phyloP scores from a whole-genome alignment of 1,140 invertebrate genomes.

The Drosophila erecta region DNA sequence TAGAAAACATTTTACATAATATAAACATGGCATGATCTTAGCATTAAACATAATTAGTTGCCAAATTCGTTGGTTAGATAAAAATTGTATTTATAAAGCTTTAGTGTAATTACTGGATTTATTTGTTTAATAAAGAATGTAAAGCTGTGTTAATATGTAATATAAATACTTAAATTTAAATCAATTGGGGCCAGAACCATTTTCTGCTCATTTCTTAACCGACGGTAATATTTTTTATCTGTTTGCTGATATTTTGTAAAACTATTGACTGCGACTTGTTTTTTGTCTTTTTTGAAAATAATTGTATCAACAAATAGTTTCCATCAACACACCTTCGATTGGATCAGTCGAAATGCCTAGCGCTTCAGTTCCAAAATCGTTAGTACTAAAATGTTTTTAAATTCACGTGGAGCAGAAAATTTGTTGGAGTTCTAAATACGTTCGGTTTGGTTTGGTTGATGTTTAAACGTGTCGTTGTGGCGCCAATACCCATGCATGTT shows the following conservation, averaged over 20 bases:
- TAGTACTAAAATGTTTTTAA: conserved; percentile 80
- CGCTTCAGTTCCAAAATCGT: conserved; percentile 27
- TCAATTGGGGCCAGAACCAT: too few species aligned
- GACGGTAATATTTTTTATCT: too few species aligned
- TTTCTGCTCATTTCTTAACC: too few species aligned
- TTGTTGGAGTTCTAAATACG: conserved; percentile 78
- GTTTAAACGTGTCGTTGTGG: conserved; percentile 51
- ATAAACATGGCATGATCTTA: conserved; percentile 7
- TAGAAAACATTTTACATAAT: not conserved
- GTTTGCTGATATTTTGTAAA: too few species aligned
- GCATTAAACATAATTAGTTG: conserved; percentile 20
- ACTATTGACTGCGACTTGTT: too few species aligned
- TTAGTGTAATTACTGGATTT: conserved; percentile 17
- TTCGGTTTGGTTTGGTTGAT: conserved; percentile 68
- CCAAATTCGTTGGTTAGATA: conserved; percentile 24
- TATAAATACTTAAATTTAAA: not conserved
- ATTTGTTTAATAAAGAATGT: conserved; percentile 17
- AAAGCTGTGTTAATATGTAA: not conserved
- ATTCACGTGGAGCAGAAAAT: conserved; percentile 77
- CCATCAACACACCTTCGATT: conserved; percentile 16
- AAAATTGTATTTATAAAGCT: conserved; percentile 16
- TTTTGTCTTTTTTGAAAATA: too few species aligned
- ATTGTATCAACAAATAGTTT: too few species aligned
- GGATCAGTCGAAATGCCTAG: conserved; percentile 11
- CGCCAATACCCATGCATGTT: conserved; percentile 70